Base-by-base conservation (phyloP, 2,888 invertebrate genomes). In the Tetramorium bicarinatum region DNA sequence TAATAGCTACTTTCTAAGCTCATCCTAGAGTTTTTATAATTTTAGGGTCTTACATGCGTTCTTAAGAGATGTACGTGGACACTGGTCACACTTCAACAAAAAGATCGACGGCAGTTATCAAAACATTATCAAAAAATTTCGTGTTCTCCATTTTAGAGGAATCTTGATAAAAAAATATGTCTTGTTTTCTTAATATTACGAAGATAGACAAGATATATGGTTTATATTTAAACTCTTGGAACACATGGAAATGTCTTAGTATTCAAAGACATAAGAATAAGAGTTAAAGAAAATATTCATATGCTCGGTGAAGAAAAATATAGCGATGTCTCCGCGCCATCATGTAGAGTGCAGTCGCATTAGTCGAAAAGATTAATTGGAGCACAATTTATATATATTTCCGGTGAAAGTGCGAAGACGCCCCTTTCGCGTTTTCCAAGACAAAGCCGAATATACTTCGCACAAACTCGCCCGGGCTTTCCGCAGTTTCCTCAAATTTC, bases 371-470 rank as follows among this genome's bases (percentile, higher is more conserved):
- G 69, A 77, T 77, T 77, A 67, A 77, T 77, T 29, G 41, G 21
- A 34, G 6, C 56, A 18, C 38, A 47, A 71, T 79, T 79, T 80
- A 80, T 72, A 59, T 21, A 21, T 72, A 59, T 72, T 59, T 71
- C 47, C 72, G 34, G 47, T 61, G 34, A 34, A 67, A 64, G 41
- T 44, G 52, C 44, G 64, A 82, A 82, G 82, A 84, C 84, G 81
- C 81, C 72, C 49, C 18, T 69, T 62, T 67, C 79, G 71, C 79
- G 75, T 83, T 71, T 64, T 67, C 61, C 72, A 56, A 79, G 71
- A 83, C 64, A 77, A 83, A 61, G 76, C 76, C 76, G 21, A 72
- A 59, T 67, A 52, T 56, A 52, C 38, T 34, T 49, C 44, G 59
- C 11, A 25, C 56, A 52, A 44, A 41, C 56, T 54, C 21, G 49